phyloP scores from a whole-genome alignment of 2,113 vertebrate species.

The Gila orcuttii region DNA sequence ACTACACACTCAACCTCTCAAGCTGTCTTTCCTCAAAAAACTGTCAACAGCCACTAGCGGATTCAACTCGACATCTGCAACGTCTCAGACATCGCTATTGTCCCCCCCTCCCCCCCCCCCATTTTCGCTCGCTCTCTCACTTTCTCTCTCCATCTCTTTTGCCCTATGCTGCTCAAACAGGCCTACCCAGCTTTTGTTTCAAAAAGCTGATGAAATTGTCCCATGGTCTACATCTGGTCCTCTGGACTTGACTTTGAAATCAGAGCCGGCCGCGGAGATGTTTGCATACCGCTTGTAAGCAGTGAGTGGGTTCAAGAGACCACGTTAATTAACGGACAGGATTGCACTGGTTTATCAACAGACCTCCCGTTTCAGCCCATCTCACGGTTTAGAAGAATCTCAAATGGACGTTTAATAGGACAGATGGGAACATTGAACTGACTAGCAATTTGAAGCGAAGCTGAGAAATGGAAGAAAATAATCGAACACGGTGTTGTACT shows the following conservation, averaged over 20 bases:
- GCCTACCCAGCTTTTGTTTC: constrained; percentile 81
- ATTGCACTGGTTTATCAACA: constrained; percentile 49
- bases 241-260: constrained; percentile 85
- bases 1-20: constrained; percentile 58
- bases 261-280: constrained; percentile 71
- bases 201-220: constrained; percentile 75
- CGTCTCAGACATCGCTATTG: constrained; percentile 77
- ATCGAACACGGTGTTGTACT: no score
- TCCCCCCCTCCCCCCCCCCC: constrained; percentile 37
- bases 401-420: not conserved
- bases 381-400: constrained; percentile 21
- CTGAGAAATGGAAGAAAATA: no score
- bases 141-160: constrained; percentile 43
- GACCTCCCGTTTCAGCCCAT: constrained; percentile 51
- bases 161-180: constrained; percentile 70
- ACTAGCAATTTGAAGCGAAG: not conserved
- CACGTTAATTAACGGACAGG: constrained; percentile 73
- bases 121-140: constrained; percentile 58
- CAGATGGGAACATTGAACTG: not conserved
- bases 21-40: constrained; percentile 76
- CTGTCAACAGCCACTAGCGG: constrained; percentile 77
- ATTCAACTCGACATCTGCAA: constrained; percentile 84
- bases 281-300: constrained; percentile 73
- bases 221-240: constrained; percentile 82
- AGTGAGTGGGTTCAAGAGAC: constrained; percentile 66